Percentiles rank a stretch among this genome's conserved stretches.
Conservation (phyloP, 2,888 invertebrate genomes). For the Meganola albula region DNA sequence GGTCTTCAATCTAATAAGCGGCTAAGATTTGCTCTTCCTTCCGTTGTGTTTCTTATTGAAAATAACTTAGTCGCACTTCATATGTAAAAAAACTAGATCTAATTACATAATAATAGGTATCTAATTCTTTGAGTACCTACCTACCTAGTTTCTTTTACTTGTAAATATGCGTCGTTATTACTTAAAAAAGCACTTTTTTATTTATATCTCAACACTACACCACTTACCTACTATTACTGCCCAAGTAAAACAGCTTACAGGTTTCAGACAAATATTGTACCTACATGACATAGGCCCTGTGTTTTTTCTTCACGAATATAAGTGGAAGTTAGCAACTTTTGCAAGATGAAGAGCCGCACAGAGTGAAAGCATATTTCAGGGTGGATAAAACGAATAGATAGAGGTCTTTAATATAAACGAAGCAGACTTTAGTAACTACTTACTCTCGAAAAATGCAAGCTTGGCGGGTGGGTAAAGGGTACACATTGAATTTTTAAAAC, state of each 20-base stretch:
- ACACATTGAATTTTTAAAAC: constrained; percentile 69
- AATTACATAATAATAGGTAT: no score
- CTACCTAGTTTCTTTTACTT: no score
- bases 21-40: constrained; percentile 50
- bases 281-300: no score
- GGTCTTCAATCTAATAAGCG: constrained; percentile 39
- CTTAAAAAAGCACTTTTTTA: no score
- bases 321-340: constrained; percentile 30
- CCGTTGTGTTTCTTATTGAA: constrained; percentile 24
- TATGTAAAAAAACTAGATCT: no score
- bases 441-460: constrained; percentile 74
- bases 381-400: constrained; percentile 76
- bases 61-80: no score
- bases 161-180: no score
- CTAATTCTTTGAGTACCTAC: no score
- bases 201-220: no score
- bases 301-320: constrained; percentile 16
- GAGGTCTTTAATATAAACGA: constrained; percentile 77
- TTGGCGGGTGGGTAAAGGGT: constrained; percentile 57
- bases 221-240: no score
- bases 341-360: constrained; percentile 54
- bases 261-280: constrained; percentile 1
- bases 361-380: constrained; percentile 71
- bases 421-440: constrained; percentile 76
- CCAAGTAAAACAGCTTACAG: no score